A percentile compares a stretch with the other conserved stretches of the same genome.
These are phyloP conservation scores for Sitobion miscanthi DNA, from an alignment of 1,140 invertebrate species.

Conservation along the genomic window DNA sequence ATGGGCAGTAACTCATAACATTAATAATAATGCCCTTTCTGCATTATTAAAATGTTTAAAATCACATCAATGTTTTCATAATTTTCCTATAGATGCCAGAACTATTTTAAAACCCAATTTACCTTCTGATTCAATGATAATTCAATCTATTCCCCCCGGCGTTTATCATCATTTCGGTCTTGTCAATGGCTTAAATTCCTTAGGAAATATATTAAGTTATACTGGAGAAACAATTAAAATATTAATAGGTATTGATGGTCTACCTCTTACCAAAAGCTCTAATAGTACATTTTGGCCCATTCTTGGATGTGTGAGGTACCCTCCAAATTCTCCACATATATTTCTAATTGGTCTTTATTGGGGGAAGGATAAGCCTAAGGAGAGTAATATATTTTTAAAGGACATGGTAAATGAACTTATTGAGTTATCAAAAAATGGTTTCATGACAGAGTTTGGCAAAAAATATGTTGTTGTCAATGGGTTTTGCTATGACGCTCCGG, in stretches of 20 bases:
- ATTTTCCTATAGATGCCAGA: conserved; percentile 12
- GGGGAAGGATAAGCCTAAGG: not conserved
- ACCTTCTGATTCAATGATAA: not conserved
- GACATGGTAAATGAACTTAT: not conserved
- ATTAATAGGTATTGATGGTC: not conserved
- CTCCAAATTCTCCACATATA: not conserved
- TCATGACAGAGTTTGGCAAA: not conserved
- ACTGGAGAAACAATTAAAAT: not conserved
- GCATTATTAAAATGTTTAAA: conserved; percentile 15
- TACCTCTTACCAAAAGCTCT: not conserved
- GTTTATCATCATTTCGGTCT: not conserved
- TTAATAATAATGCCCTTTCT: not conserved
- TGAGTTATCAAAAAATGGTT: not conserved
- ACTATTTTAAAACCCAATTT: conserved; percentile 2
- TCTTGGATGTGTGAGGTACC: not conserved
- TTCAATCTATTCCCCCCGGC: not conserved
- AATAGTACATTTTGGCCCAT: not conserved
- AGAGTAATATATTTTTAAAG: conserved; percentile 4
- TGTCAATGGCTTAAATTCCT: not conserved
- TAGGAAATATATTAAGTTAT: not conserved
- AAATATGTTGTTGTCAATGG: not conserved
- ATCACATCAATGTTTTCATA: not conserved
- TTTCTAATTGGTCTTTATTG: conserved; percentile 1
- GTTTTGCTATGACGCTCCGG: not conserved
- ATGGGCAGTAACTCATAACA: not conserved